Conservation (phyloP, 2,113 vertebrate species). For the Phocoena sinus region DNA sequence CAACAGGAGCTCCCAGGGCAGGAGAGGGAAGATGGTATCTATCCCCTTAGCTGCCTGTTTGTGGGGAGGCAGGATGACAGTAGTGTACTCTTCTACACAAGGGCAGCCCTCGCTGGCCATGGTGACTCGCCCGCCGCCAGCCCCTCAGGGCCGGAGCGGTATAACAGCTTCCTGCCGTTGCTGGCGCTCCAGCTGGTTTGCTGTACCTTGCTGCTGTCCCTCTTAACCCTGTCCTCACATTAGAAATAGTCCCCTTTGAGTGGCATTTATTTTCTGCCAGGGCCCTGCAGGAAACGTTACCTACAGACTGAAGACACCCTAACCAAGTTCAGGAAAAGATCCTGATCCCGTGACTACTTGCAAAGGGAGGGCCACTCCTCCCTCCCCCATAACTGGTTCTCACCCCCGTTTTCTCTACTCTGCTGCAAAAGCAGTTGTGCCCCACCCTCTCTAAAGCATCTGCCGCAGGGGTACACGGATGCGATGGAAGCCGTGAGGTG, state of each 20-base stretch:
- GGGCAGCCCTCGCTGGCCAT: neutral
- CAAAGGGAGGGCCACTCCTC: neutral
- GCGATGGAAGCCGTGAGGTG: fast-evolving
- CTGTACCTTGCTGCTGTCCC: neutral
- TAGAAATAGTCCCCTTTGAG: neutral
- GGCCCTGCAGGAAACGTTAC: neutral
- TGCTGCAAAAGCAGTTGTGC: neutral
- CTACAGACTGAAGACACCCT: neutral
- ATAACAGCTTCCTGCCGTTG: neutral
- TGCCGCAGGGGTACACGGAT: fast-evolving
- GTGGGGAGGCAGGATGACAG: neutral
- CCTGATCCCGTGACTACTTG: neutral
- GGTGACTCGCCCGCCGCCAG: neutral
- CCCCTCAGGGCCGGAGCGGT: neutral
- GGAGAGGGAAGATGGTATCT: neutral
- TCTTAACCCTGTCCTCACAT: neutral
- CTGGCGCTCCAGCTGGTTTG: neutral
- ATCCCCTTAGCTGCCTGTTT: neutral
- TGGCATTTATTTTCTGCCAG: neutral
- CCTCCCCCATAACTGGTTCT: neutral
- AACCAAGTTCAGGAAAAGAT: neutral
- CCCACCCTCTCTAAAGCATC: fast-evolving
- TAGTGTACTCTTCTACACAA: neutral
- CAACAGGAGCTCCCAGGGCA: neutral
- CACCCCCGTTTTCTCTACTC: neutral